A percentile compares a stretch with the other conserved stretches of the same genome.
Conservation (phyloP, 1,140 invertebrate species). For the Megalonaias nervosa region DNA sequence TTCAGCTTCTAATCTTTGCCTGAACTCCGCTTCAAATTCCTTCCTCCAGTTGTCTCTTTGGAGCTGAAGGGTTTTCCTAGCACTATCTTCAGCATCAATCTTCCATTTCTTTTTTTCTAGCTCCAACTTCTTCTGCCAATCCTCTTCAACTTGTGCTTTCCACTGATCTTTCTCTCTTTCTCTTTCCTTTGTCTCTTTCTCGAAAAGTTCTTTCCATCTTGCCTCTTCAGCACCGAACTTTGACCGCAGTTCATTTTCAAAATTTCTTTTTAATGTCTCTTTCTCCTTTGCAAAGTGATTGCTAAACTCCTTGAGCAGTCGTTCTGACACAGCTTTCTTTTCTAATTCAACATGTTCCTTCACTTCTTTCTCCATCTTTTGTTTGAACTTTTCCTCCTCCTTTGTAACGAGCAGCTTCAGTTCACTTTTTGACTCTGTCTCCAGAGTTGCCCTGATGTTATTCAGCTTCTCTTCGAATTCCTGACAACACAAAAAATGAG, state of each 20-base stretch:
- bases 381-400: constrained; percentile 9
- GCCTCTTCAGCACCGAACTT: constrained; percentile 23
- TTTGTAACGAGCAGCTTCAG: constrained; percentile 6
- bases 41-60: constrained; percentile 19
- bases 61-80: constrained; percentile 2
- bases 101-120: constrained; percentile 24
- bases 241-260: constrained; percentile 24
- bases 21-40: too few species aligned
- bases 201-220: constrained; percentile 20
- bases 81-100: constrained; percentile 22
- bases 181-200: constrained; percentile 27
- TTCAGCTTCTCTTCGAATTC: constrained; percentile 25
- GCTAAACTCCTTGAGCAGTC: too few species aligned
- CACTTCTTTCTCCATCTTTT: constrained; percentile 26
- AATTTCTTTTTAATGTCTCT: constrained; percentile 16
- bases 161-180: constrained; percentile 27
- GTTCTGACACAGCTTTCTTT: too few species aligned
- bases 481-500: too few species aligned
- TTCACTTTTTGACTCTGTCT: constrained; percentile 12
- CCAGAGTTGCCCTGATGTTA: constrained; percentile 19
- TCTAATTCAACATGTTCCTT: constrained; percentile 2
- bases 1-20: too few species aligned
- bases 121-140: constrained; percentile 21
- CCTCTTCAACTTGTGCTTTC: constrained; percentile 24
- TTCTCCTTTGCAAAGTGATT: constrained; percentile 11